Evolutionary conservation across 2,113 vertebrate genomes (phyloP).

Genomic region (Vombatus ursinus): DNA sequence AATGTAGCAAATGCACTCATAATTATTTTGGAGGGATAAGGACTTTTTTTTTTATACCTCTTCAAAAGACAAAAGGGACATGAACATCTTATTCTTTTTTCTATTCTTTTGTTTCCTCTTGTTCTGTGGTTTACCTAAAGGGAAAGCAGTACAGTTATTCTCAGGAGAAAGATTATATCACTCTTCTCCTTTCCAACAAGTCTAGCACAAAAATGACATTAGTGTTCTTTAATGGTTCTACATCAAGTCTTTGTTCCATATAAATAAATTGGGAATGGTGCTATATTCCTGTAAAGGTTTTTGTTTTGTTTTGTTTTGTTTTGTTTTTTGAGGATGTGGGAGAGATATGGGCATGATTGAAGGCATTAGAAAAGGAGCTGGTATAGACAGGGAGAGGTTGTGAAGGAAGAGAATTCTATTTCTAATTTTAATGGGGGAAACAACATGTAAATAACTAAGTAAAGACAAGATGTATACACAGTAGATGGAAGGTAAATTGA

Average conservation of each 20-base stretch:
- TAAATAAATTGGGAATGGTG: background rate
- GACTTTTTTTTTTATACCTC: background rate
- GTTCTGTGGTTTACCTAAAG: background rate
- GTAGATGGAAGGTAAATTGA: no score
- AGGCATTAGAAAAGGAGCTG: background rate
- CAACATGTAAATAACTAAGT: no score
- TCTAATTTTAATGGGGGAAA: no score
- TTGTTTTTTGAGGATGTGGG: background rate
- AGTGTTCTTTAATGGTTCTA: background rate
- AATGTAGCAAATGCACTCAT: background rate
- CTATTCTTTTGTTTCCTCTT: background rate
- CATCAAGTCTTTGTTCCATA: background rate
- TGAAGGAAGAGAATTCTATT: no score
- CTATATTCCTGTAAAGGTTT: background rate
- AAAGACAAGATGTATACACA: no score
- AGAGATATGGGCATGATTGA: background rate
- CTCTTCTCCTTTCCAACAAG: accelerated
- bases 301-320: background rate
- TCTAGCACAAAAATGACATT: no score
- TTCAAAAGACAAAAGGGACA: background rate
- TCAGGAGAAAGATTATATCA: background rate
- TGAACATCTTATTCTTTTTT: background rate
- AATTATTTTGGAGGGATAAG: background rate
- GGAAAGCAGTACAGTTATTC: background rate
- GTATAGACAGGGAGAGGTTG: background rate